Evolutionary conservation across 2,797 vertebrate genomes (phyloP).

Genomic region (Ptychobarbus kaznakovi): DNA sequence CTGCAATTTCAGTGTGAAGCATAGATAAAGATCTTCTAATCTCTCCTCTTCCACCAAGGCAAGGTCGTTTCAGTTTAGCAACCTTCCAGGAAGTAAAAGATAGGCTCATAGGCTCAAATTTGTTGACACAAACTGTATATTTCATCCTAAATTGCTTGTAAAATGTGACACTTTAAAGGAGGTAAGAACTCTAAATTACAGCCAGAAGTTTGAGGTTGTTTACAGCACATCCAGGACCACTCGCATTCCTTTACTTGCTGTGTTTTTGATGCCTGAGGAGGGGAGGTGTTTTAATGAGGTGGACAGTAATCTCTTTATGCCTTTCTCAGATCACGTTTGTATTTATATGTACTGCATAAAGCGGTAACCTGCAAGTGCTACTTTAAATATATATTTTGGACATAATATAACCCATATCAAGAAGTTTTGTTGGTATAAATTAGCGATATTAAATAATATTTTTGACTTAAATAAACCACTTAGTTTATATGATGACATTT

Average conservation of each 20-base stretch:
- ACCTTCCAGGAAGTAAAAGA: conserved; percentile 11
- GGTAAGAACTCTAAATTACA: conserved; percentile 22
- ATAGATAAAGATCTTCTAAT: not conserved
- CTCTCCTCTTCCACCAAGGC: not conserved
- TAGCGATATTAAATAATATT: not conserved
- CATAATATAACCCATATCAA: not conserved
- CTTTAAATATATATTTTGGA: not conserved
- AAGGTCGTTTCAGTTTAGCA: not conserved
- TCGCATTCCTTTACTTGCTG: not conserved
- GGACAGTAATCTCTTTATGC: not conserved
- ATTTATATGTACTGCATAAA: not conserved
- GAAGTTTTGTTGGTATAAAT: not conserved
- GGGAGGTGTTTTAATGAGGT: conserved; percentile 4
- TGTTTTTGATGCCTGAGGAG: conserved; percentile 15
- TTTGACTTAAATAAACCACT: not conserved
- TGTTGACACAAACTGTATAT: conserved; percentile 9
- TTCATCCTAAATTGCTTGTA: not conserved
- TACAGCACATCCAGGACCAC: not conserved
- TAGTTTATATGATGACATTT: not conserved
- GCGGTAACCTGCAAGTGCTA: not conserved
- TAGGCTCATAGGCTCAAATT: not conserved
- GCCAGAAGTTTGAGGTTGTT: conserved; percentile 5
- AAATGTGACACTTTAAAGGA: conserved; percentile 13
- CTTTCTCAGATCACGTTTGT: not conserved
- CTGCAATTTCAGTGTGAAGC: not conserved